Percentiles rank a stretch among this genome's conserved stretches.
Conservation (phyloP, 2,113 vertebrate genomes). For the western clawed frog (Xenopus tropicalis) region UCB_Xtro_10.0 CM004446.2:32809001-32809500, state of each 20-base stretch:
- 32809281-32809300: no score
- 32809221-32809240: constrained; percentile 88
- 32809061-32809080: neutral
- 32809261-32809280: fast-evolving
- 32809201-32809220: constrained; percentile 75
- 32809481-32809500: no score
- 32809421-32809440: no score
- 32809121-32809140: constrained; percentile 71
- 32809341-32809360: no score
- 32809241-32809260: constrained; percentile 58
- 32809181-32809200: neutral
- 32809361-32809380: no score
- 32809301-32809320: no score
- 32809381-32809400: no score
- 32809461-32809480: no score
- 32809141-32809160: neutral
- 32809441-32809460: no score
- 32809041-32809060: neutral
- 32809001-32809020: constrained; percentile 83
- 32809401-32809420: no score
- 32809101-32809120: constrained; percentile 89
- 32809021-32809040: constrained; percentile 73
- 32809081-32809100: constrained; percentile 52
- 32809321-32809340: no score
- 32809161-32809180: constrained; percentile 25